A percentile compares a stretch with the other conserved stretches of the same genome.
Evolutionary conservation across 2,888 invertebrate genomes (phyloP).

Genomic region (Hemicrepidius hirtus): DNA sequence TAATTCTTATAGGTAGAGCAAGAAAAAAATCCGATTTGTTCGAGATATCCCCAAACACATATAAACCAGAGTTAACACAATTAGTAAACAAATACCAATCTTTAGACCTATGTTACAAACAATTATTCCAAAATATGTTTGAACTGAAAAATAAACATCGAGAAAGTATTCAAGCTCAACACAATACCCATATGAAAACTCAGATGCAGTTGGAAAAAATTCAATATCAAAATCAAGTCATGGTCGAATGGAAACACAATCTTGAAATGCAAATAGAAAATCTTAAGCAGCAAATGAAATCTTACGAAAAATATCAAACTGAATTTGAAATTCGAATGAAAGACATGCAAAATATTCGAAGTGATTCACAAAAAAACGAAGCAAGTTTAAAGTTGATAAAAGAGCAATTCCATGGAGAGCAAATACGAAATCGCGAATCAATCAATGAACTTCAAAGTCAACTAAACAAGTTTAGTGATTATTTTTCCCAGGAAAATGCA

Average conservation of each 20-base stretch:
- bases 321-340: constrained; percentile 58
- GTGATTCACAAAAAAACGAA: constrained; percentile 61
- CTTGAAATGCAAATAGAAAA: constrained; percentile 74
- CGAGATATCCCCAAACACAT: background rate
- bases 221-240: constrained; percentile 69
- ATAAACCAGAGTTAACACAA: constrained; percentile 11
- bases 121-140: constrained; percentile 36
- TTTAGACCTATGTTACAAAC: constrained; percentile 37
- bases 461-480: constrained; percentile 66
- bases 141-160: constrained; percentile 40
- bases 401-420: constrained; percentile 65
- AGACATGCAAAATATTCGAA: constrained; percentile 59
- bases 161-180: constrained; percentile 46
- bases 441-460: constrained; percentile 59
- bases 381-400: constrained; percentile 61
- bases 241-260: constrained; percentile 74
- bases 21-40: background rate
- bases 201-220: constrained; percentile 63
- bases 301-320: constrained; percentile 55
- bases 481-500: constrained; percentile 68
- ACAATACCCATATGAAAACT: constrained; percentile 51
- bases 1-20: background rate
- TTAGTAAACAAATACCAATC: constrained; percentile 1
- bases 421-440: constrained; percentile 60
- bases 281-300: constrained; percentile 67